These are phyloP conservation scores for Dendrolimus houi DNA, from an alignment of 2,888 invertebrate species.

Conservation along the genomic window DNA sequence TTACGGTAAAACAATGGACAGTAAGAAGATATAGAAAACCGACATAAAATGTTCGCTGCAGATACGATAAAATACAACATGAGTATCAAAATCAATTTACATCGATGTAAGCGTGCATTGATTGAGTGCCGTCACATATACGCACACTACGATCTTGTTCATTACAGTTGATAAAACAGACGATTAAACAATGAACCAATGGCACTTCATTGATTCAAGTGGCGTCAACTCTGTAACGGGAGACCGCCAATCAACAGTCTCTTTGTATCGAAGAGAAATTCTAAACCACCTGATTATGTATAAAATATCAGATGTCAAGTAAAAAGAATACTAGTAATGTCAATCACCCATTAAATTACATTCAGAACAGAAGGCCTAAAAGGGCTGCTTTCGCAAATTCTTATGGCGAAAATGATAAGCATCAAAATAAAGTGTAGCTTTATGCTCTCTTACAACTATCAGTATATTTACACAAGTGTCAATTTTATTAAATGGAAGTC, in stretches of 20 bases:
- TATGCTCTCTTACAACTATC: too few species aligned
- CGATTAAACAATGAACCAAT: slow-evolving; percentile 69
- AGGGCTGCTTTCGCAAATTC: too few species aligned
- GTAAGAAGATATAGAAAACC: too few species aligned
- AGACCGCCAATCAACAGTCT: slow-evolving; percentile 51
- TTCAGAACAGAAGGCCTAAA: too few species aligned
- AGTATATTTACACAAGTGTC: too few species aligned
- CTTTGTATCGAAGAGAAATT: slow-evolving; percentile 3
- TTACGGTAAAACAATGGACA: too few species aligned
- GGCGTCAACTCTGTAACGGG: slow-evolving; percentile 55
- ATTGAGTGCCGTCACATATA: slow-evolving; percentile 10
- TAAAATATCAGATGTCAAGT: too few species aligned
- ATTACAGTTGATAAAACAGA: slow-evolving; percentile 68
- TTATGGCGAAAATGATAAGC: too few species aligned
- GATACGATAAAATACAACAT: not conserved
- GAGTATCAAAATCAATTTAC: not conserved
- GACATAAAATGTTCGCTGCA: not conserved
- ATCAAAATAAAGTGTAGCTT: too few species aligned
- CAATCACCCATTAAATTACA: too few species aligned
- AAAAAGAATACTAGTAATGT: too few species aligned
- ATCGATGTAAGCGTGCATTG: not conserved
- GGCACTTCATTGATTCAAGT: slow-evolving; percentile 67
- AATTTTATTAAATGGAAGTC: too few species aligned
- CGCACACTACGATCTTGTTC: slow-evolving; percentile 19
- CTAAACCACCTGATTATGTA: not conserved